These are phyloP conservation scores for Columba janthina DNA, from an alignment of 2,113 vertebrate species.

Conservation along the genomic window DNA sequence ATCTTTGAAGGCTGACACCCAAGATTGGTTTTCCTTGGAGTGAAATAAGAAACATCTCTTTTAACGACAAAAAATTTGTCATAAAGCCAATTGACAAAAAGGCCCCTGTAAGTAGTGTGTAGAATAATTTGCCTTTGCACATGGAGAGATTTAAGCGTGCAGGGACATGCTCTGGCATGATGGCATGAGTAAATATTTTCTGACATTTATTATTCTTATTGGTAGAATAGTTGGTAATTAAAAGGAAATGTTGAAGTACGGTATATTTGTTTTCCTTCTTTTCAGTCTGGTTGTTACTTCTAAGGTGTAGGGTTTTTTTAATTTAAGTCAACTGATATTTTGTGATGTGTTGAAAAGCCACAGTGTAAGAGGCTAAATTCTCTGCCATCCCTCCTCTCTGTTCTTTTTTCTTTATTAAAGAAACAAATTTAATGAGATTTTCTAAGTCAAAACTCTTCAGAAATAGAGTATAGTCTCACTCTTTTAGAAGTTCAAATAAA, in stretches of 20 bases:
- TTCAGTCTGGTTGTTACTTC: background rate
- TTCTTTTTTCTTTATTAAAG: background rate
- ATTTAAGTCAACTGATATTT: background rate
- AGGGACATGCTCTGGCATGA: background rate
- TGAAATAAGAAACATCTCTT: constrained; percentile 98
- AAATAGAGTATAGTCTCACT: background rate
- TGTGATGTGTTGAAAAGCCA: background rate
- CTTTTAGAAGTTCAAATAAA: background rate
- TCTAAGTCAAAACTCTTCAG: background rate
- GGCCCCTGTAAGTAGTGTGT: constrained; percentile 87
- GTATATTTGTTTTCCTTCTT: background rate
- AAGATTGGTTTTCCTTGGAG: constrained; percentile 99
- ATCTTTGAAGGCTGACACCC: constrained; percentile 87
- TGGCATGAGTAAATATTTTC: background rate
- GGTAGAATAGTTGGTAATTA: background rate
- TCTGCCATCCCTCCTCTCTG: background rate
- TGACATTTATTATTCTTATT: background rate
- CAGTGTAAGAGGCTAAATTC: background rate
- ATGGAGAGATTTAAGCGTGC: background rate
- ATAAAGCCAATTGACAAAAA: constrained; percentile 99
- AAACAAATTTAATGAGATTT: background rate
- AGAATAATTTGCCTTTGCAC: background rate
- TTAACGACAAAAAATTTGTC: constrained; percentile 98
- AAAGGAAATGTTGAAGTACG: background rate
- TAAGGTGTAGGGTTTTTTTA: background rate